Percentiles rank a stretch among this genome's conserved stretches.
Conservation (phyloP, 2,888 invertebrate species). For the Rhamnusium bicolor region DNA sequence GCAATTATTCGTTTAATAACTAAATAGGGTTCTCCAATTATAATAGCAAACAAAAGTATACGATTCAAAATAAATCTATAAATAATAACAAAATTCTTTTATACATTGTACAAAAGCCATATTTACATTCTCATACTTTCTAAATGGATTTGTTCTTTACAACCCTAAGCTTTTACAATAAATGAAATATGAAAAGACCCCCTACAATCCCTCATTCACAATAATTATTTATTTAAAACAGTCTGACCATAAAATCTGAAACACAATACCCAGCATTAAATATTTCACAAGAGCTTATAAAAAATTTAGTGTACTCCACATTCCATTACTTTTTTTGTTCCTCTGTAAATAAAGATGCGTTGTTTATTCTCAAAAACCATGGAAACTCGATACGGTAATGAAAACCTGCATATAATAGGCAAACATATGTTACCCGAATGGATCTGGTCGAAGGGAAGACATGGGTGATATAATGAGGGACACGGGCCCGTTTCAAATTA, state of each 20-base stretch:
- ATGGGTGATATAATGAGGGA: neutral
- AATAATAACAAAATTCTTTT: too few relatives aligned
- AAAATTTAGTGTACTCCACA: constrained; percentile 11
- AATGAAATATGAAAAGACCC: too few relatives aligned
- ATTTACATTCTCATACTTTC: too few relatives aligned
- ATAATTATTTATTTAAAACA: too few relatives aligned
- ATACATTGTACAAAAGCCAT: too few relatives aligned
- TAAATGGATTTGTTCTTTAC: too few relatives aligned
- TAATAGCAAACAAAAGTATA: too few relatives aligned
- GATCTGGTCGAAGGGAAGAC: neutral
- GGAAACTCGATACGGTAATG: constrained; percentile 22
- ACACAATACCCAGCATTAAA: neutral
- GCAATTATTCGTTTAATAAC: too few relatives aligned
- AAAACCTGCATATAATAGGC: constrained; percentile 10
- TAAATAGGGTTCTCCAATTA: too few relatives aligned
- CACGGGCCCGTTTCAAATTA: neutral
- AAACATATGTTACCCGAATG: constrained; percentile 8
- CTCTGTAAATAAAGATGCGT: neutral
- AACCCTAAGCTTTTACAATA: too few relatives aligned
- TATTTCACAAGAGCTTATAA: neutral
- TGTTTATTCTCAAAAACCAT: constrained; percentile 18
- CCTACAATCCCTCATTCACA: too few relatives aligned
- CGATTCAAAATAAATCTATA: too few relatives aligned
- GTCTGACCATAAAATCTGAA: neutral
- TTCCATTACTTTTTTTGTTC: neutral